Conservation (phyloP, 2,797 vertebrate genomes). For the Alcedo atthis region DNA sequence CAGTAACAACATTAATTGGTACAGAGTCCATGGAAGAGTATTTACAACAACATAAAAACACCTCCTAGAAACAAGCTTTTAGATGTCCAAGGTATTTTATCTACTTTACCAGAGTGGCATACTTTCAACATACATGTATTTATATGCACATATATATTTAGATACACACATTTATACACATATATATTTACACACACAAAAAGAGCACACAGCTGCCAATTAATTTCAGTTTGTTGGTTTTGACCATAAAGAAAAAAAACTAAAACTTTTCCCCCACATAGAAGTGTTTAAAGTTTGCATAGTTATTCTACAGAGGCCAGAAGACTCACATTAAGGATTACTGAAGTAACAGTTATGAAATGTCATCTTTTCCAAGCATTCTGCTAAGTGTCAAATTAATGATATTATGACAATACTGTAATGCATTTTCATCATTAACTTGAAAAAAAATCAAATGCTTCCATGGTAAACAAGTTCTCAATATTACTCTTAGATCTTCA, state of each 20-base stretch:
- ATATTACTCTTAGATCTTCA: neutral
- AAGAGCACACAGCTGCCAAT: neutral
- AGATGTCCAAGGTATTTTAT: neutral
- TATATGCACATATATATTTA: neutral
- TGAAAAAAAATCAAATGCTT: neutral
- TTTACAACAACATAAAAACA: neutral
- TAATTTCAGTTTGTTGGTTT: neutral
- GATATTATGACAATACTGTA: neutral
- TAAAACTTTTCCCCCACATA: neutral
- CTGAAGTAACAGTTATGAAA: neutral
- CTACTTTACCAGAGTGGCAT: neutral
- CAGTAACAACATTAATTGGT: rapidly evolving
- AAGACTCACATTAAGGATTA: neutral
- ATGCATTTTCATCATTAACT: neutral
- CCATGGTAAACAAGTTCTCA: neutral
- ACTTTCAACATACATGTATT: neutral
- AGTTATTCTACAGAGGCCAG: neutral
- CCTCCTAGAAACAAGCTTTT: neutral
- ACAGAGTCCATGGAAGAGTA: neutral
- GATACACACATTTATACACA: neutral
- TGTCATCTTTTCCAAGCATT: neutral
- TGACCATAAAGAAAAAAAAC: neutral
- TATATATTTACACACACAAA: neutral
- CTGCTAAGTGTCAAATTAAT: neutral
- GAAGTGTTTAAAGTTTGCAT: neutral